Evolutionary conservation across 2,888 invertebrate species (phyloP).

Genomic region (Netelia fuscicornis): DNA sequence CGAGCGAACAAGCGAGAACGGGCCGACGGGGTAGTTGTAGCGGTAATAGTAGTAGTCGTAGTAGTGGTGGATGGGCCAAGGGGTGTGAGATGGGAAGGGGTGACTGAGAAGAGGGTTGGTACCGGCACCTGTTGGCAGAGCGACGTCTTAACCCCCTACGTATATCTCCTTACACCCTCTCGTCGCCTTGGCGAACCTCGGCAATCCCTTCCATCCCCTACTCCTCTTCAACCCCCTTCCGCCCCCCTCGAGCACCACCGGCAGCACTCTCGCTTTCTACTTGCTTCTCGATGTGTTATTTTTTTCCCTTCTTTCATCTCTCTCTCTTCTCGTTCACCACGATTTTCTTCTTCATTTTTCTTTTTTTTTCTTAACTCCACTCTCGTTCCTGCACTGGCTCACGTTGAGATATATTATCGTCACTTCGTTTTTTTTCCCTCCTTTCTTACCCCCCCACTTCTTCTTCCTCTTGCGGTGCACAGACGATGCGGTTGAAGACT

Average conservation of each 20-base stretch:
- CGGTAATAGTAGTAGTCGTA: slow-evolving; percentile 50
- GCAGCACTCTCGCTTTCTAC: slow-evolving; percentile 69
- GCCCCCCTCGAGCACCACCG: slow-evolving; percentile 57
- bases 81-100: slow-evolving; percentile 63
- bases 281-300: slow-evolving; percentile 52
- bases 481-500: slow-evolving; percentile 48
- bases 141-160: slow-evolving; percentile 82
- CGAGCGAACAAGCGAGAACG: slow-evolving; percentile 52
- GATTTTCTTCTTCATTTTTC: slow-evolving; percentile 44
- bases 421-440: slow-evolving; percentile 31
- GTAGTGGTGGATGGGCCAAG: slow-evolving; percentile 33
- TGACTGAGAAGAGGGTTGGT: slow-evolving; percentile 76
- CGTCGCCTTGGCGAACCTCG: slow-evolving; percentile 60
- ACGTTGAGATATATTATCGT: slow-evolving; percentile 38
- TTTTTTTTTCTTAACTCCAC: slow-evolving; percentile 27
- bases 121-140: slow-evolving; percentile 84
- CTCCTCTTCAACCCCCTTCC: slow-evolving; percentile 43
- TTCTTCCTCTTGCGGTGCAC: slow-evolving; percentile 40
- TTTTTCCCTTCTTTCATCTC: slow-evolving; percentile 50
- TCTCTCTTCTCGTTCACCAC: slow-evolving; percentile 50
- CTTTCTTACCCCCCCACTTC: slow-evolving; percentile 37
- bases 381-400: slow-evolving; percentile 50
- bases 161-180: slow-evolving; percentile 70
- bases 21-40: slow-evolving; percentile 47
- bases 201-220: slow-evolving; percentile 45